Percentiles rank a stretch among this genome's conserved stretches.
phyloP scores from a whole-genome alignment of 2,113 vertebrate genomes.

The Zosterops hypoxanthus region DNA sequence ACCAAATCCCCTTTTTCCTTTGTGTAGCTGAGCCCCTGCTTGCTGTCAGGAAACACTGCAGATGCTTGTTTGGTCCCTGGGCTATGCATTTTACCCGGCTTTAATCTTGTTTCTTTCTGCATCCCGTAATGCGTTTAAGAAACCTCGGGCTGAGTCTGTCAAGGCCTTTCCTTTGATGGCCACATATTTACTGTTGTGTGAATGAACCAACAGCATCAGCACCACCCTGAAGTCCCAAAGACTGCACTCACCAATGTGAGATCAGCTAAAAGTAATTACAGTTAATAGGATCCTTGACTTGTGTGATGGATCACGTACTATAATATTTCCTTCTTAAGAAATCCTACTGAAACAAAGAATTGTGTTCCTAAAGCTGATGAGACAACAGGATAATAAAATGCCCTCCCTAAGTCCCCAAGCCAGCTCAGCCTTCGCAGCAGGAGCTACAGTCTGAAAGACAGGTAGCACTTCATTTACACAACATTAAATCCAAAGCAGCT shows the following conservation, averaged over 20 bases:
- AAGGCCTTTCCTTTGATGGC: not conserved
- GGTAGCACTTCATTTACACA: not conserved
- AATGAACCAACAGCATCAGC: not conserved
- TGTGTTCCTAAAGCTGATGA: not conserved
- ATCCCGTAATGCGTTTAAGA: conserved; percentile 20
- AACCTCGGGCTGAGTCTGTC: conserved; percentile 2
- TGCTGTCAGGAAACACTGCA: not conserved
- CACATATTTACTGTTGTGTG: not conserved
- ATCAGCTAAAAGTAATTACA: conserved; percentile 49
- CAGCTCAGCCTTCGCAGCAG: not conserved
- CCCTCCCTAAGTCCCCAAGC: not conserved
- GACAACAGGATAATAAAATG: conserved; percentile 17
- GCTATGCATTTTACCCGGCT: not conserved
- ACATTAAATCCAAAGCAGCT: not conserved
- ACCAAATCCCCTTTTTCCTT: not conserved
- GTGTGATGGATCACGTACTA: conserved; percentile 7
- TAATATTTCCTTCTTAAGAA: conserved; percentile 39
- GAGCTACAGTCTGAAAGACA: not conserved
- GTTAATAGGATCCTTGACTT: conserved; percentile 47
- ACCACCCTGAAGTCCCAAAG: not conserved
- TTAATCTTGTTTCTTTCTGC: conserved; percentile 29
- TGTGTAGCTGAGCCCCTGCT: not conserved
- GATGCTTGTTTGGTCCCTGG: not conserved
- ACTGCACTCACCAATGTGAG: not conserved
- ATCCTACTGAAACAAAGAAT: conserved; percentile 10